Evolutionary conservation across 2,888 invertebrate species (phyloP).

Genomic region (Andrena dorsata): DNA sequence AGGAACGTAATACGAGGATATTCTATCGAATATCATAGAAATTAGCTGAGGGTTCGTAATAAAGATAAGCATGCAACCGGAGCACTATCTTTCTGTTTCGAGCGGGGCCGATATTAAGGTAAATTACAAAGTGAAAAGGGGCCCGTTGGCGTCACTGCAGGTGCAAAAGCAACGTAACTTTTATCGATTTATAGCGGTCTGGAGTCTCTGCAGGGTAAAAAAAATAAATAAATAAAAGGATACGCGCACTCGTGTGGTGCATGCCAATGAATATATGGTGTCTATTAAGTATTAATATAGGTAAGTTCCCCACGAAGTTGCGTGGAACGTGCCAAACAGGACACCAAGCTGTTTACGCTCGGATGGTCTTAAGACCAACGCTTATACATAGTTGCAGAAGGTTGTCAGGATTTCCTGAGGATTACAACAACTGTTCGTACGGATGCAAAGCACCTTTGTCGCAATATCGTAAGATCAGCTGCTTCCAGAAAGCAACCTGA

Average conservation of each 20-base stretch:
- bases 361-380: neutral
- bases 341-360: constrained; percentile 1
- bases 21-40: constrained; percentile 54
- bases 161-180: constrained; percentile 30
- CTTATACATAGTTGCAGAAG: constrained; percentile 10
- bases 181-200: constrained; percentile 45
- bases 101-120: constrained; percentile 37
- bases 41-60: constrained; percentile 39
- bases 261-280: constrained; percentile 57
- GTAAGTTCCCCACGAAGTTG: constrained; percentile 36
- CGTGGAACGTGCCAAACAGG: constrained; percentile 17
- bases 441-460: constrained; percentile 13
- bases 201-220: constrained; percentile 2
- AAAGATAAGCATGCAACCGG: constrained; percentile 43
- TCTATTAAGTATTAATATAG: constrained; percentile 68
- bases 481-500: neutral
- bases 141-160: constrained; percentile 51
- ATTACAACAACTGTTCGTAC: constrained; percentile 27
- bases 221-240: constrained; percentile 28
- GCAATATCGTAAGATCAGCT: constrained; percentile 1
- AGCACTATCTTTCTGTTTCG: constrained; percentile 12
- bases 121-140: constrained; percentile 53
- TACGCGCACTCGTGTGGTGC: constrained; percentile 39
- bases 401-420: constrained; percentile 35
- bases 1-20: constrained; percentile 54